Conservation (phyloP, 1,140 invertebrate genomes). For the Aphis gossypii region DNA sequence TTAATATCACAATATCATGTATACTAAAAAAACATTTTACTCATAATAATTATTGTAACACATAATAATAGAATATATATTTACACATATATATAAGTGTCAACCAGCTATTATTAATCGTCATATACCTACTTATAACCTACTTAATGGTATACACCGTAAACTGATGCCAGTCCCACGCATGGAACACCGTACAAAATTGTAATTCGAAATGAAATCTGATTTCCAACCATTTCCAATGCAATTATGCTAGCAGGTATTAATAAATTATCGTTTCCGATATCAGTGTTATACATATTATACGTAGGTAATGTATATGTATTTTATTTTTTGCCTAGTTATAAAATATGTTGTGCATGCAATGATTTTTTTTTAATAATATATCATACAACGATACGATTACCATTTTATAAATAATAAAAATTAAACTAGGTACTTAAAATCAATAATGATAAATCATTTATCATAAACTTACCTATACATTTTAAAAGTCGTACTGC, state of each 20-base stretch:
- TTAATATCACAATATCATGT: too few relatives aligned
- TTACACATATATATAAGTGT: background rate
- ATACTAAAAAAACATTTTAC: too few relatives aligned
- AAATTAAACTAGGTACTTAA: too few relatives aligned
- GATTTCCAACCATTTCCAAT: background rate
- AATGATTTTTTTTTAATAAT: background rate
- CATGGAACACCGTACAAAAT: background rate
- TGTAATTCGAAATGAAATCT: background rate
- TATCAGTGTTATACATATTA: background rate
- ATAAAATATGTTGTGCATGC: background rate
- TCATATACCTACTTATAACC: background rate
- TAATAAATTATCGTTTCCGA: background rate
- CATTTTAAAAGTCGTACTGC: too few relatives aligned
- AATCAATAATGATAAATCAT: too few relatives aligned
- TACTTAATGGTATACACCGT: background rate
- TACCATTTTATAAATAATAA: background rate
- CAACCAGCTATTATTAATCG: background rate
- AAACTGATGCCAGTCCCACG: background rate
- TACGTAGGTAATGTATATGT: background rate
- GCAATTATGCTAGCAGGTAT: background rate
- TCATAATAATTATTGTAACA: too few relatives aligned
- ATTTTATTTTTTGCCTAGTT: background rate
- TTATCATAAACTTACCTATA: too few relatives aligned
- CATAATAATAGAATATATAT: too few relatives aligned
- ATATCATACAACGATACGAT: background rate